Evolutionary conservation across 2,888 invertebrate species (phyloP).

Genomic region (Cordylochernes scorpioides): DNA sequence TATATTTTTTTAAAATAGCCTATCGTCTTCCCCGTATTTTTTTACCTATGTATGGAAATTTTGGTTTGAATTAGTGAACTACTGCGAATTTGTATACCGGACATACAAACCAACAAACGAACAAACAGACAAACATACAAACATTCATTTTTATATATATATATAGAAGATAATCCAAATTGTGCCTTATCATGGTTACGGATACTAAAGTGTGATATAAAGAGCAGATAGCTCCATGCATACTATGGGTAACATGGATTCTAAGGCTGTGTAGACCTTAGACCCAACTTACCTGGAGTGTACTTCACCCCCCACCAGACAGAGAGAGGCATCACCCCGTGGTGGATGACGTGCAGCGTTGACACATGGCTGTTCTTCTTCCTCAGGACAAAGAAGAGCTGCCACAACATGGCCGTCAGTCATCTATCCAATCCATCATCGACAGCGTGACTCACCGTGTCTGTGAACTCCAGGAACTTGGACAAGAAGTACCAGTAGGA

Average conservation of each 20-base stretch:
- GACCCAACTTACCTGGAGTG: conserved; percentile 43
- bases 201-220: neutral
- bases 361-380: conserved; percentile 84
- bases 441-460: conserved; percentile 33
- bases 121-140: too few species aligned
- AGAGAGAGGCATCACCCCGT: conserved; percentile 85
- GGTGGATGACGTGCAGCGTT: conserved; percentile 79
- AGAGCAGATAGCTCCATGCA: neutral
- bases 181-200: too few species aligned
- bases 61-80: too few species aligned
- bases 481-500: conserved; percentile 77
- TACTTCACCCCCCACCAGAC: conserved; percentile 89
- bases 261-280: neutral
- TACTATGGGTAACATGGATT: neutral
- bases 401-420: too few species aligned
- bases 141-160: too few species aligned
- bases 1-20: too few species aligned
- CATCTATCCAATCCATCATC: neutral
- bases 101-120: too few species aligned
- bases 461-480: conserved; percentile 59
- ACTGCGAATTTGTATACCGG: too few species aligned
- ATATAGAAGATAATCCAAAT: too few species aligned
- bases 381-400: conserved; percentile 63
- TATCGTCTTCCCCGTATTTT: too few species aligned
- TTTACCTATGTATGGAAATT: too few species aligned